Evolutionary conservation across 2,797 vertebrate genomes (phyloP), one percentile per base, ranked within the genome.

Genomic region (Microctenopoma steveboyesi): DNA sequence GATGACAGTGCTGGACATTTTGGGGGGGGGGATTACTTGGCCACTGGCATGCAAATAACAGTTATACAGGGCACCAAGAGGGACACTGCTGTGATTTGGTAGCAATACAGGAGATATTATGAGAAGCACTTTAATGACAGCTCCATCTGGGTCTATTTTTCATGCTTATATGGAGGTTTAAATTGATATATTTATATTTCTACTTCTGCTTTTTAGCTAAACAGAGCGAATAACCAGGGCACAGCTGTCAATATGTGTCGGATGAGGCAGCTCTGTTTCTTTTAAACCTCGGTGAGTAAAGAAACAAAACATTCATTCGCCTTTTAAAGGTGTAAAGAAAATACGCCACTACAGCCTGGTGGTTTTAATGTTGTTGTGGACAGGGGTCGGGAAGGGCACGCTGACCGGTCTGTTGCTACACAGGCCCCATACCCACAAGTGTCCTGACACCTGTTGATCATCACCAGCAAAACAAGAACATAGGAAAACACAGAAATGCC

Each of bases 31-130:
- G 52, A 77, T 72, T 82, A 53, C 47, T 70, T 66, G 63, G 60
- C 53, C 50, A 76, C 48, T 56, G 65, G 64, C 55, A 59, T 40
- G 61, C 54, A 79, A 56, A 81, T 65, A 75, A 71, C 67, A 37
- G 47, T 57, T 55, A 45, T 7, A 68, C 40, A 33, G 46, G 33
- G 25, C 27, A 64, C 18, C 42, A 37, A 6, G 55, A 69, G 50
- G 30, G 64, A 55, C 33, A 13, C 28, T 54, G 45, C 54, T 56
- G 43, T 12, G 37, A 53, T 62, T 71, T 55, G 51, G 62, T 48
- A 25, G 55, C 46, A 74, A 30, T 35, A 52, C 25, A 51, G 10
- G 15, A 69, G 54, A 15, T 46, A 40, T 55, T 47, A 54, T 28
- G 68, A 49, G 18, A 18, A 11, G 52, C 35, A 13, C 30, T 42